phyloP scores from a whole-genome alignment of 23 tunicate genomes.

The Ciona savignyi region DNA sequence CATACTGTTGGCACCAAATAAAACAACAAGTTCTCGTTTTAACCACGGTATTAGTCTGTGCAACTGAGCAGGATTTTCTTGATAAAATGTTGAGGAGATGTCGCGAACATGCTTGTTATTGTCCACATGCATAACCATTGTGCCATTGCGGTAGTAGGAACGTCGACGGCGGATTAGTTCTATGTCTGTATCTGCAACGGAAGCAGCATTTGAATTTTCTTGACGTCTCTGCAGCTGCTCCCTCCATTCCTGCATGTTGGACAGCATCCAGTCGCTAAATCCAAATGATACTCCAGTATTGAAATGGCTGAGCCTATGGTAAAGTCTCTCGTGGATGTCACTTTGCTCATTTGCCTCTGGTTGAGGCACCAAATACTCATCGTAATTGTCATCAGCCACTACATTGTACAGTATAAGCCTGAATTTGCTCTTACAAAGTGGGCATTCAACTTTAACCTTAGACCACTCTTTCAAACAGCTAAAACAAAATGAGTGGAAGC shows the following conservation, averaged over 20 bases:
- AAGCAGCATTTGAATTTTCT: slow-evolving; percentile 41
- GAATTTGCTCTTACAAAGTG: slow-evolving; percentile 58
- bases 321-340: slow-evolving; percentile 15
- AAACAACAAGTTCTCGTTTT: slow-evolving; percentile 58
- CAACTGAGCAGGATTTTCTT: slow-evolving; percentile 53
- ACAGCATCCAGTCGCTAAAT: slow-evolving; percentile 5
- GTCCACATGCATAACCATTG: slow-evolving; percentile 8
- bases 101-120: slow-evolving; percentile 18
- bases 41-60: slow-evolving; percentile 84
- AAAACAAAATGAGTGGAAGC: slow-evolving; percentile 67
- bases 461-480: slow-evolving; percentile 73
- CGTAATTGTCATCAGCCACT: slow-evolving; percentile 37
- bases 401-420: slow-evolving; percentile 43
- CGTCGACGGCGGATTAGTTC: slow-evolving; percentile 46
- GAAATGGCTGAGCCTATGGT: slow-evolving; percentile 4
- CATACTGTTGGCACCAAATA: slow-evolving; percentile 77
- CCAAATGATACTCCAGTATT: neutral
- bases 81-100: slow-evolving; percentile 54
- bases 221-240: slow-evolving; percentile 18
- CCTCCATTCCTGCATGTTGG: slow-evolving; percentile 1
- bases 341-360: slow-evolving; percentile 6
- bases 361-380: slow-evolving; percentile 40
- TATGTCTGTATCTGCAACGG: slow-evolving; percentile 47
- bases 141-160: slow-evolving; percentile 44
- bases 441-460: slow-evolving; percentile 80